phyloP scores from a whole-genome alignment of 2,797 vertebrate species.

The Melanotaenia parkinsoni region DNA sequence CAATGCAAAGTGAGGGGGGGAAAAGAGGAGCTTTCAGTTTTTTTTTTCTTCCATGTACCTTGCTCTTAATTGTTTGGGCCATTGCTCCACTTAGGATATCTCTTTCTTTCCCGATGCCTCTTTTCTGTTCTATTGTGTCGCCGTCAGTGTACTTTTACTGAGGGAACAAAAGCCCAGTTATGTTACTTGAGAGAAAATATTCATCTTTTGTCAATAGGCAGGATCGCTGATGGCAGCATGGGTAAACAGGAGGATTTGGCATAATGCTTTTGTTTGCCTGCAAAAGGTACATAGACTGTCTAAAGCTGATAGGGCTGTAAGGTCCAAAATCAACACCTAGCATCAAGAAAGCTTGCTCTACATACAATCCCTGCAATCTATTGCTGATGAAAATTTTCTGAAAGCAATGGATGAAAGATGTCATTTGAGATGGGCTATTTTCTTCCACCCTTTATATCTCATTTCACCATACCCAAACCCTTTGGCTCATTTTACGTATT shows the following conservation, averaged over 20 bases:
- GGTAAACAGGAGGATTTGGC: conserved; percentile 83
- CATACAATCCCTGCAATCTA: conserved; percentile 57
- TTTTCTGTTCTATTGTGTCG: conserved; percentile 75
- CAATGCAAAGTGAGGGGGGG: conserved; percentile 78
- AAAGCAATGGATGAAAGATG: conserved; percentile 26
- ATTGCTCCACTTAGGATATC: conserved; percentile 80
- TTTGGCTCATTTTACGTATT: conserved; percentile 35
- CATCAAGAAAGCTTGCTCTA: conserved; percentile 58
- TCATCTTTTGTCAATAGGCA: conserved; percentile 84
- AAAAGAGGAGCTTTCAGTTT: conserved; percentile 71
- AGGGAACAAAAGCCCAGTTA: conserved; percentile 78
- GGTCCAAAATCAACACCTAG: conserved; percentile 82
- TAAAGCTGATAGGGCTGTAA: conserved; percentile 81
- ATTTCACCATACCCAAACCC: conserved; percentile 14
- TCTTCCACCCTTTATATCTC: conserved; percentile 13
- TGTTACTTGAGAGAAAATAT: conserved; percentile 83
- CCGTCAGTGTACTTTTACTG: conserved; percentile 70
- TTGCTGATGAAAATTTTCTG: conserved; percentile 47
- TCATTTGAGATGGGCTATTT: conserved; percentile 14
- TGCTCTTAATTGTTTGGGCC: conserved; percentile 83
- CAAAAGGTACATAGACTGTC: conserved; percentile 86
- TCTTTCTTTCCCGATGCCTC: conserved; percentile 68
- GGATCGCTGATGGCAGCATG: conserved; percentile 80
- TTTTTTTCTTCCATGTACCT: conserved; percentile 71
- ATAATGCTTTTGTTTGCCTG: conserved; percentile 84